Conservation (phyloP, 2,797 vertebrate species). For the Simalia tracyae region DNA sequence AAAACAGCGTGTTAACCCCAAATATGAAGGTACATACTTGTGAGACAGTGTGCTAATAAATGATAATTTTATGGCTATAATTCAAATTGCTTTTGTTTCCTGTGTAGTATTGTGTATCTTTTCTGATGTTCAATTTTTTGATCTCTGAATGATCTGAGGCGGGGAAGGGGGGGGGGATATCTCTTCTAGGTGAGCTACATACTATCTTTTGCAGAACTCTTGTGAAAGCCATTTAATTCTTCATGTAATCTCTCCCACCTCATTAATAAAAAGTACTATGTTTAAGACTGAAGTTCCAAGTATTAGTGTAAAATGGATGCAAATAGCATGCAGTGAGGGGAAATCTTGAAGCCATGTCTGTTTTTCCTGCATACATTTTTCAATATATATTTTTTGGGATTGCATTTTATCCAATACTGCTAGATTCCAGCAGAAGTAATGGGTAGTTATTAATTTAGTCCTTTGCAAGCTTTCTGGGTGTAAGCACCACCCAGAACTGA, state of each 20-base stretch:
- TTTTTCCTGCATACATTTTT: background rate
- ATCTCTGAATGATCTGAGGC: background rate
- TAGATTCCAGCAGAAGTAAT: background rate
- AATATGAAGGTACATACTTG: background rate
- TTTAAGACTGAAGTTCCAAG: background rate
- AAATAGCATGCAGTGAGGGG: background rate
- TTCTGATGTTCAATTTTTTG: background rate
- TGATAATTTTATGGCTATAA: conserved; percentile 18
- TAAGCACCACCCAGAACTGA: background rate
- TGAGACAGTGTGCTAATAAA: background rate
- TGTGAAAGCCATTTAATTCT: background rate
- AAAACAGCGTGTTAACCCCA: background rate
- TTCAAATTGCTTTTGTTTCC: background rate
- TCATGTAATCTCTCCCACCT: background rate
- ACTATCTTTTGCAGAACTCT: background rate
- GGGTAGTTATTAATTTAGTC: background rate
- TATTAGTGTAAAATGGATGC: background rate
- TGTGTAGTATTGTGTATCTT: background rate
- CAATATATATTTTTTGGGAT: background rate
- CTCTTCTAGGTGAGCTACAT: background rate
- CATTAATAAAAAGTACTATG: background rate
- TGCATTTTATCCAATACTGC: background rate
- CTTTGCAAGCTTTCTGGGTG: background rate
- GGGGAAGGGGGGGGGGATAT: background rate
- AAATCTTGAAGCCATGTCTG: background rate